A percentile compares a stretch with the other conserved stretches of the same genome.
phyloP scores from a whole-genome alignment of 2,888 invertebrate species.

The Piscicola geometra region DNA sequence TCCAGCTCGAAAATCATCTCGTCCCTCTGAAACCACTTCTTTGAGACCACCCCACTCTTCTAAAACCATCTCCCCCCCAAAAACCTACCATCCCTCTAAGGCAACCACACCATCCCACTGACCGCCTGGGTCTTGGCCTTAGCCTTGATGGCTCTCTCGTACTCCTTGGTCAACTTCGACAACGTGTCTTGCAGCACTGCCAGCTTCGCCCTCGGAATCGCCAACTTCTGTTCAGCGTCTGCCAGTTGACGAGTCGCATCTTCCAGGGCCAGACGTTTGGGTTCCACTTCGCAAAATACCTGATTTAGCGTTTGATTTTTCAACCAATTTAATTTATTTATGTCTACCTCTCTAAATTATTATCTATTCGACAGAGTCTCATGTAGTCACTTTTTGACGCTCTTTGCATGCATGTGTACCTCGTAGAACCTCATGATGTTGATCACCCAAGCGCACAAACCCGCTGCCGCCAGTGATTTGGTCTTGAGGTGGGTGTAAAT shows the following conservation, averaged over 20 bases:
- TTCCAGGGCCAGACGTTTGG: slow-evolving; percentile 83
- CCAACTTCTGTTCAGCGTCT: slow-evolving; percentile 81
- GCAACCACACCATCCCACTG: background rate
- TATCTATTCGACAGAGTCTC: background rate
- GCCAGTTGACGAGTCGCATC: slow-evolving; percentile 86
- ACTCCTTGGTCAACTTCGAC: slow-evolving; percentile 81
- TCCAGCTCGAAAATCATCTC: too few species aligned
- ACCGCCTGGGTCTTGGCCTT: slow-evolving; percentile 76
- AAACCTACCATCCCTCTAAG: too few species aligned
- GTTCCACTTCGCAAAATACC: slow-evolving; percentile 91
- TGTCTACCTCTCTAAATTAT: too few species aligned
- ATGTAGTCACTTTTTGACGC: background rate
- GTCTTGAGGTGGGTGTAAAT: slow-evolving; percentile 61
- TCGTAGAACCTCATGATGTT: slow-evolving; percentile 90
- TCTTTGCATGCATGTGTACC: too few species aligned
- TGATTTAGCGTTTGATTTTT: too few species aligned
- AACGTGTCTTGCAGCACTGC: slow-evolving; percentile 79
- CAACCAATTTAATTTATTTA: too few species aligned
- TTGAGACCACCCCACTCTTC: too few species aligned
- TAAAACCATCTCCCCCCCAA: too few species aligned
- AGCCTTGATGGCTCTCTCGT: slow-evolving; percentile 77
- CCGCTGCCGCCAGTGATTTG: slow-evolving; percentile 87
- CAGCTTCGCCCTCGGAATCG: slow-evolving; percentile 80
- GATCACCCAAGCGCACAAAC: slow-evolving; percentile 92
- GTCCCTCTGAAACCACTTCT: too few species aligned